These are phyloP conservation scores for Dasysyrphus tricinctus DNA, from an alignment of 2,888 invertebrate genomes.

Conservation along the genomic window DNA sequence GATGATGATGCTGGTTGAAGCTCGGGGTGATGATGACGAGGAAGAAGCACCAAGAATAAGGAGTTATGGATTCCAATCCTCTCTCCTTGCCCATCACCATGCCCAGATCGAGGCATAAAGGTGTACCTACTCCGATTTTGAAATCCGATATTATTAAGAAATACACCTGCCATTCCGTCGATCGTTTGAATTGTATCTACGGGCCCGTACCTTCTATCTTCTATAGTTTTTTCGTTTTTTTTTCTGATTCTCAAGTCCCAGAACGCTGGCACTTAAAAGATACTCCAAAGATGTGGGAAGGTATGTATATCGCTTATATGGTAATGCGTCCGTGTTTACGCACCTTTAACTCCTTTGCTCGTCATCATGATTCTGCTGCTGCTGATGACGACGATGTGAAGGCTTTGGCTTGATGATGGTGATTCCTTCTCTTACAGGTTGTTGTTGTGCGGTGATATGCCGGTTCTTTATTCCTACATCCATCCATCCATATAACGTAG, in stretches of 20 bases:
- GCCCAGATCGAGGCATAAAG: not conserved
- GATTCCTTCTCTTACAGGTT: conserved; percentile 49
- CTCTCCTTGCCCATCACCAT: conserved; percentile 1
- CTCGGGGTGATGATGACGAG: conserved; percentile 44
- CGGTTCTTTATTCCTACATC: not conserved
- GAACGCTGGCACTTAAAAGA: conserved; percentile 50
- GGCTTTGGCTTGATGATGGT: conserved; percentile 14
- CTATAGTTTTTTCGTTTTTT: not conserved
- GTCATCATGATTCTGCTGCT: conserved; percentile 21
- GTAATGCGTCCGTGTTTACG: conserved; percentile 73
- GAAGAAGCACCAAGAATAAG: conserved; percentile 36
- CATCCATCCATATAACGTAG: not conserved
- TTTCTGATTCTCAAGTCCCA: conserved; percentile 12
- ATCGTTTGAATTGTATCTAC: conserved; percentile 31
- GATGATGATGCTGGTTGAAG: conserved; percentile 37
- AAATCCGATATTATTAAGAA: conserved; percentile 71
- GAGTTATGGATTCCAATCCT: conserved; percentile 62
- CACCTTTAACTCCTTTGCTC: conserved; percentile 73
- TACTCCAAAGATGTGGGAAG: conserved; percentile 62
- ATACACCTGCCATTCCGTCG: conserved; percentile 71
- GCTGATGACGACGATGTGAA: conserved; percentile 9
- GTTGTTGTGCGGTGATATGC: conserved; percentile 16
- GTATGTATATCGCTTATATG: conserved; percentile 53
- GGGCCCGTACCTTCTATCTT: conserved; percentile 30
- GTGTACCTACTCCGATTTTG: conserved; percentile 48